Evolutionary conservation across 2,113 vertebrate genomes (phyloP), one percentile per base, ranked within the genome.

Genomic region (Nipponia nippon): DNA sequence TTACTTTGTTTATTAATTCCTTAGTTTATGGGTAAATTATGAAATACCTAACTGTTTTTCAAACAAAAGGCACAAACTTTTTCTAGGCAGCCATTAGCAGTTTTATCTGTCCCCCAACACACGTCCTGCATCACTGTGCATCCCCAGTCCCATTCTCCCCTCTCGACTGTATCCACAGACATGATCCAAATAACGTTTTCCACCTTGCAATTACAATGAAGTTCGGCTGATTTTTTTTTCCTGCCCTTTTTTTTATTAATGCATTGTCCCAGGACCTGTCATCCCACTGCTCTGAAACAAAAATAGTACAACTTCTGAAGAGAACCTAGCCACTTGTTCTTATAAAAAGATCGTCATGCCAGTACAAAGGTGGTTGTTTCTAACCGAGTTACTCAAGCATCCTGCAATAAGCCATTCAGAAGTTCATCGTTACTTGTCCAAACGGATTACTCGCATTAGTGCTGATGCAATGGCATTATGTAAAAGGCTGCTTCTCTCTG

Each of bases 281-380:
- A 89, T 92, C 90, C 80, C 75, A 94, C 90, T 93, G 66, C 83
- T 96, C 87, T 42, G 65, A 86, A 96, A 93, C 56, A 83, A 87
- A 97, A 97, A 80, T 97, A 94, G 94, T 40, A 82, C 52, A 47
- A 47, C 67, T 95, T 96, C 80, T 88, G 93, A 94, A 95, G 77
- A 87, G 62, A 97, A 79, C 56, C 9, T 5, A 95, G 76, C 63
- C 89, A 91, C 93, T 97, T 90, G 91, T 95, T 96, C 89, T 61
- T 83, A 84, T 65, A 91, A 95, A 95, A 93, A 96, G 91, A 97
- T 93, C 87, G 87, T 90, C 80, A 66, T 90, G 79, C 90, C 85
- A 95, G 83, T 79, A 97, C 96, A 98, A 98, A 98, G 97, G 94
- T 76, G 80, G 97, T 96, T 98, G 96, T 97, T 98, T 97, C 93